phyloP scores from a whole-genome alignment of 2,888 invertebrate genomes.

The Boloria euphrosyne region DNA sequence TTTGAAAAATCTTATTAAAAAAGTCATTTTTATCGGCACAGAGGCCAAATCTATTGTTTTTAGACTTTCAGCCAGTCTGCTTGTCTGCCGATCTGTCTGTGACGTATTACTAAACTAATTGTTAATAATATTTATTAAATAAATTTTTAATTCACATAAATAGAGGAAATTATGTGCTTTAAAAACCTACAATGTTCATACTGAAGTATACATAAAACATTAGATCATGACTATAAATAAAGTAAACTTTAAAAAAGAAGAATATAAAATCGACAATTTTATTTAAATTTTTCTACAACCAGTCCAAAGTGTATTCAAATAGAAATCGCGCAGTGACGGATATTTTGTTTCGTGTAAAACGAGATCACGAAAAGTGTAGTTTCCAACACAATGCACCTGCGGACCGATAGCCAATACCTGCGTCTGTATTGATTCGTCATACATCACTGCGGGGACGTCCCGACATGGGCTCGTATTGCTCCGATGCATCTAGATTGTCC shows the following conservation, averaged over 20 bases:
- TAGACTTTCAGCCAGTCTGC: no score
- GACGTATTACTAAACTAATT: no score
- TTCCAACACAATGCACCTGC: slow-evolving; percentile 24
- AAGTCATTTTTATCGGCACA: no score
- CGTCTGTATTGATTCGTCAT: slow-evolving; percentile 30
- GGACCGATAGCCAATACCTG: slow-evolving; percentile 25
- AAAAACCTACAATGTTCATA: no score
- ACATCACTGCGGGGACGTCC: slow-evolving; percentile 29
- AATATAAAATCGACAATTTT: neutral
- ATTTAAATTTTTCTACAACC: slow-evolving; percentile 1
- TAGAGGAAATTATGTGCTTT: no score
- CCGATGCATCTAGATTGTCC: slow-evolving; percentile 5
- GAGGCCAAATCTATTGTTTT: no score
- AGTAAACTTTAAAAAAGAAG: neutral
- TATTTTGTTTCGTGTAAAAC: slow-evolving; percentile 26
- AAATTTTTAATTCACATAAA: no score
- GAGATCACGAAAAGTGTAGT: slow-evolving; percentile 22
- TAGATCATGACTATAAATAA: neutral
- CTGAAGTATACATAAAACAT: no score
- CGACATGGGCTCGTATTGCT: slow-evolving; percentile 12
- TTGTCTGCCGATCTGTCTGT: no score
- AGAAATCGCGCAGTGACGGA: slow-evolving; percentile 2
- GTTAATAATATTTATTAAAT: no score
- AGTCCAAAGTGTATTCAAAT: slow-evolving; percentile 1
- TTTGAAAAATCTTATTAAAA: no score